Evolutionary conservation across 2,888 invertebrate species (phyloP), one percentile per base, ranked within the genome.

Genomic region (Tuta absoluta): DNA sequence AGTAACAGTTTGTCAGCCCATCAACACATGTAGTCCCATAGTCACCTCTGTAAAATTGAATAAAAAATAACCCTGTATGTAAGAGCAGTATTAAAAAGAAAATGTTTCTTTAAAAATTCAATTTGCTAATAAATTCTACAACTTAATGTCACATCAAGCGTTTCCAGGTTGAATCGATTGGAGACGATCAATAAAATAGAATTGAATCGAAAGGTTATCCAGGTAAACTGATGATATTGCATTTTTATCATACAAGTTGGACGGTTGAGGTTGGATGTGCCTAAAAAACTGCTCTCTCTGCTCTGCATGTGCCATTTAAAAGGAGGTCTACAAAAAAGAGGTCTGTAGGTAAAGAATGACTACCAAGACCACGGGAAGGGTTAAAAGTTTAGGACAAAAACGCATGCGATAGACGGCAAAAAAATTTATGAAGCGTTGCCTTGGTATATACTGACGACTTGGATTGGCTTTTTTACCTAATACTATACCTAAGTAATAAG

Each of bases 271-370:
- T 33, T 33, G 33, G 78, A 76, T 75, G 74, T 69, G 68, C 69
- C 72, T 81, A 88, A 89, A 89, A 89, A 84, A 82, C 66, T 73
- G 77, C 79, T 82, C 82, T 87, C 85, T 56, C 56, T 53, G 51
- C 51, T 85, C 86, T 89, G 86, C 89, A 91, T 91, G 89, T 90
- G 91, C 91, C 90, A 91, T 91, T 91, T 91, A 88, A 88, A 91
- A 86, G 85, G 75, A 80, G 76, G 76, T 73, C 73, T 71, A 84
- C 84, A 89, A 89, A 91, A 91, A 89, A 85, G 74, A 70, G 75
- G 82, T 85, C 80, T 74, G 82, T 82, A 81, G 86, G 87, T 86
- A 86, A 87, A 89, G 89, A 89, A 89, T 84, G 84, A 86, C 77
- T 85, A 85, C 79, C 76, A 77, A 81, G 83, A 84, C 80, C 81